Percentiles rank a stretch among this genome's conserved stretches.
phyloP scores from a whole-genome alignment of 2,797 vertebrate species.

The Sarcophilus harrisii region DNA sequence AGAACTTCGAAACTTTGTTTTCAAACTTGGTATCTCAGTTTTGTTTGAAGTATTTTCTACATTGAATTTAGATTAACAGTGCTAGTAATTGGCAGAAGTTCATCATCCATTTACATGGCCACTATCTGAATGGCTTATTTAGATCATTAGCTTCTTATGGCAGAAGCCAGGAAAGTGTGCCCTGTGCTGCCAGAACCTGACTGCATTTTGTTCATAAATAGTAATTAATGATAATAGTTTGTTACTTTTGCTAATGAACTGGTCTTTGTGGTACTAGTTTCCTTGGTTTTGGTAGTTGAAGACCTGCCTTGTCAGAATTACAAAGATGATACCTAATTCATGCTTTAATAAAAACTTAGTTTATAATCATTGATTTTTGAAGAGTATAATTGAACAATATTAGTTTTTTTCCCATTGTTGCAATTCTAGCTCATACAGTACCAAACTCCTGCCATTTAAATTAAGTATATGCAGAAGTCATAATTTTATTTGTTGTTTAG shows the following conservation, averaged over 20 bases:
- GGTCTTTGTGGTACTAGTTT: conserved; percentile 28
- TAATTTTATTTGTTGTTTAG: conserved; percentile 6
- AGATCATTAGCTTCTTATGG: background rate
- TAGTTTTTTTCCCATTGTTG: background rate
- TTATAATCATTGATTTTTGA: background rate
- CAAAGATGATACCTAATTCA: conserved; percentile 10
- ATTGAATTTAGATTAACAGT: background rate
- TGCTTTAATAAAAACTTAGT: background rate
- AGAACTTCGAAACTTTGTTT: conserved; percentile 35
- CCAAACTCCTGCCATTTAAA: background rate
- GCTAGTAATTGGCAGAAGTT: background rate
- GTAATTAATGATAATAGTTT: background rate
- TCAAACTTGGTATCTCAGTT: conserved; percentile 24
- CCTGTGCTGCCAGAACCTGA: background rate
- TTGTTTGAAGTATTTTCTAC: background rate
- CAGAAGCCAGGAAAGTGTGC: background rate
- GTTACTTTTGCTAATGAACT: conserved; percentile 44
- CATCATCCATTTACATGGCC: no score
- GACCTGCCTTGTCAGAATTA: background rate
- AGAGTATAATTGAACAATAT: conserved; percentile 19
- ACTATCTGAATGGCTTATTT: background rate
- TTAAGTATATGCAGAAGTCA: background rate
- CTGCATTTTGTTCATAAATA: background rate
- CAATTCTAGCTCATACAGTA: background rate
- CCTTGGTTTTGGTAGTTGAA: conserved; percentile 45